Evolutionary conservation across 1,140 invertebrate species (phyloP), one percentile per base, ranked within the genome.

Genomic region (Heliconius nattereri): DNA sequence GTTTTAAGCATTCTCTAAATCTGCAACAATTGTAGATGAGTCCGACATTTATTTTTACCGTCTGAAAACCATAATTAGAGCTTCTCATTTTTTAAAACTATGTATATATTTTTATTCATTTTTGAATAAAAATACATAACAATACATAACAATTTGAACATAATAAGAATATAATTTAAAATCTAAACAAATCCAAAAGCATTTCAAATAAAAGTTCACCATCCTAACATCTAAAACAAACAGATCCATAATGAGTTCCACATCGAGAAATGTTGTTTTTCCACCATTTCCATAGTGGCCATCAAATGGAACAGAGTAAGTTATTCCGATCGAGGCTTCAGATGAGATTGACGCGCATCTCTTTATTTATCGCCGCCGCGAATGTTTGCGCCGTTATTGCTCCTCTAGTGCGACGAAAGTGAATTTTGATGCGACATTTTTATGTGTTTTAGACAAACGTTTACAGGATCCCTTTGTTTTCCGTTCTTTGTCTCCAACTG

Each of bases 341-440:
- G 81, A 81, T 76, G 78, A 85, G 81, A 81, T 84, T 79, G 81
- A 81, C 72, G 75, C 82, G 79, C 81, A 83, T 85, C 52, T 75
- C 32, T 85, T 85, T 86, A 86, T 86, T 84, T 85, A 85, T 85
- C 78, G 73, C 79, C 81, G 76, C 81, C 82, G 75, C 71, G 73
- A 72, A 40, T 71, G 78, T 83, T 79, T 74, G 75, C 81, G 81
- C 78, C 73, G 82, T 85, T 86, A 85, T 85, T 81, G 78, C 81
- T 79, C 74, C 83, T 79, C 73, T 79, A 78, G 81, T 85, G 81
- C 85, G 81, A 76, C 76, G 84, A 85, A 89, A 89, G 87, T 87
- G 87, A 87, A 87, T 89, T 89, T 89, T 87, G 87, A 89, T 89
- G 85, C 74, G 84, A 81, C 76, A 80, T 72, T 86, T 83, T 87